phyloP scores from a whole-genome alignment of 37 sponge, comb jelly and placozoan genomes.

The Beroe forskalii region DNA sequence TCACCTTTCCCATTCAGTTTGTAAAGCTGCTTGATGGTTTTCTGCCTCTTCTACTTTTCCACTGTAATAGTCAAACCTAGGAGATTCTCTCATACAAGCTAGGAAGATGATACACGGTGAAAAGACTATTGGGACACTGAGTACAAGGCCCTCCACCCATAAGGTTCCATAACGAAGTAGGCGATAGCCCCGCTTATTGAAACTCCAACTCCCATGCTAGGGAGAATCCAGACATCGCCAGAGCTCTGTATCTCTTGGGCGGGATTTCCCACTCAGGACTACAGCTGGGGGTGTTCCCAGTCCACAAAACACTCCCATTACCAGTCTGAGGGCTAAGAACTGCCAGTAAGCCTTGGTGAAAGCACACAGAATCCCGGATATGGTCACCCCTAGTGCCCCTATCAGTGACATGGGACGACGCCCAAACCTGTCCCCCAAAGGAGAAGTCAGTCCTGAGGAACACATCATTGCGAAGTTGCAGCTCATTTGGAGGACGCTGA shows the following conservation, averaged over 20 bases:
- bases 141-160: not conserved
- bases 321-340: not conserved
- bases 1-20: too few relatives aligned
- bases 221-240: not conserved
- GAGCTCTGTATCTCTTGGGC: not conserved
- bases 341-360: not conserved
- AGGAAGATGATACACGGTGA: not conserved
- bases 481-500: not conserved
- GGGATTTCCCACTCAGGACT: not conserved
- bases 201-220: not conserved
- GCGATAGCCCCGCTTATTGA: not conserved
- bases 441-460: not conserved
- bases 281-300: not conserved
- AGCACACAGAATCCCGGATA: not conserved
- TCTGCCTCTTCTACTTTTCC: too few relatives aligned
- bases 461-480: not conserved
- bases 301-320: not conserved
- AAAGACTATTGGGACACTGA: not conserved
- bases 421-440: constrained; percentile 1
- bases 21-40: too few relatives aligned
- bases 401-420: not conserved
- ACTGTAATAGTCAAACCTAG: not conserved
- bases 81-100: not conserved
- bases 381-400: not conserved
- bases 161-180: not conserved